Conservation (phyloP, 1,140 invertebrate genomes). For the Manduca sexta region DNA sequence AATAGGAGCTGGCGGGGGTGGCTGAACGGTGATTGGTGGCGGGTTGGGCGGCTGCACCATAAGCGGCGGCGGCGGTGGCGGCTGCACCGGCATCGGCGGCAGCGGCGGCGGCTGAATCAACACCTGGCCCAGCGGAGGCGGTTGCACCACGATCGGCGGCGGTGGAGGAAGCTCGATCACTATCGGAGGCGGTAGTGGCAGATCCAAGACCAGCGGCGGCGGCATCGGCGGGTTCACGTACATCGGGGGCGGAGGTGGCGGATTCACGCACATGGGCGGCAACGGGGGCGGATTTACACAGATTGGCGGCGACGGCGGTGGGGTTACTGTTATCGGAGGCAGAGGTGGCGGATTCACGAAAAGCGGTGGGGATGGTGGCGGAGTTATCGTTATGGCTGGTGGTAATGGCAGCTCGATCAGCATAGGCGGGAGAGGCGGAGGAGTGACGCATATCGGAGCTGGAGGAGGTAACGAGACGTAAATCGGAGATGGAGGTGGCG, state of each 20-base stretch:
- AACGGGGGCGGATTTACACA: constrained; percentile 42
- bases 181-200: constrained; percentile 45
- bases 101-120: constrained; percentile 46
- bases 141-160: constrained; percentile 46
- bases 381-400: constrained; percentile 38
- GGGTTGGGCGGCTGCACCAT: constrained; percentile 45
- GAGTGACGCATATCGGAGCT: constrained; percentile 38
- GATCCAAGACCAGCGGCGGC: constrained; percentile 37
- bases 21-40: constrained; percentile 47
- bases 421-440: constrained; percentile 41
- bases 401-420: constrained; percentile 37
- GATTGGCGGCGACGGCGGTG: constrained; percentile 41
- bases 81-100: constrained; percentile 45
- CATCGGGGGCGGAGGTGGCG: constrained; percentile 39
- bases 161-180: constrained; percentile 45
- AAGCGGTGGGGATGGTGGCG: constrained; percentile 41
- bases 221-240: constrained; percentile 42
- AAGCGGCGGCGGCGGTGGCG: constrained; percentile 40
- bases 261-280: constrained; percentile 45
- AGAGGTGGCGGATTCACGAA: constrained; percentile 37
- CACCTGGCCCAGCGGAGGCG: constrained; percentile 41
- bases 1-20: constrained; percentile 39
- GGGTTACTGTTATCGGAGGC: constrained; percentile 36
- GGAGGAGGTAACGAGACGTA: constrained; percentile 30
- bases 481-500: constrained; percentile 24